Percentiles rank a stretch among this genome's conserved stretches.
Evolutionary conservation across 2,888 invertebrate genomes (phyloP).

Genomic region (Tridacna gigas): DNA sequence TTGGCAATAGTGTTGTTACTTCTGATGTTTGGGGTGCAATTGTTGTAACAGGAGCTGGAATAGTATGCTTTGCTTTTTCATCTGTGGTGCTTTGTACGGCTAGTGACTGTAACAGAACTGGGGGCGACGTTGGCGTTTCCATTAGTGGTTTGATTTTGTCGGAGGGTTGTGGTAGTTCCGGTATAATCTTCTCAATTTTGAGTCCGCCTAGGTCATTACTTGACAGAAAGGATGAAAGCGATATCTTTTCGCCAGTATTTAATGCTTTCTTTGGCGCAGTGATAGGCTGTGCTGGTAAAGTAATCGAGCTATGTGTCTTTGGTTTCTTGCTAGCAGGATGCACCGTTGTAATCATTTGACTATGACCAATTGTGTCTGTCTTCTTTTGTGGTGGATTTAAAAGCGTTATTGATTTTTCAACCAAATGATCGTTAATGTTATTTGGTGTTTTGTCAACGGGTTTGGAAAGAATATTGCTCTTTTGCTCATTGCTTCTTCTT

Average conservation of each 20-base stretch:
- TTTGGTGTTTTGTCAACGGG: too few species aligned
- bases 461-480: neutral
- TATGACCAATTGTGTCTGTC: neutral
- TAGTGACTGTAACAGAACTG: too few species aligned
- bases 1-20: too few species aligned
- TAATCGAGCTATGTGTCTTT: neutral
- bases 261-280: too few species aligned
- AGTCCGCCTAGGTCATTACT: constrained; percentile 8
- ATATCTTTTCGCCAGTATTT: neutral
- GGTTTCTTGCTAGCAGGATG: neutral
- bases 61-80: too few species aligned
- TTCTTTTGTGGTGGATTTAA: neutral
- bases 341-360: neutral
- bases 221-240: neutral
- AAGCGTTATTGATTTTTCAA: too few species aligned
- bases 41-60: too few species aligned
- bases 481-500: neutral
- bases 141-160: too few species aligned
- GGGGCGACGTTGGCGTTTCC: too few species aligned
- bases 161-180: neutral
- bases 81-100: too few species aligned
- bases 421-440: too few species aligned
- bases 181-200: constrained; percentile 2
- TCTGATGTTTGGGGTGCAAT: too few species aligned
- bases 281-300: neutral